These are phyloP conservation scores for Platichthys flesus DNA, from an alignment of 2,113 vertebrate species.

Conservation along the genomic window DNA sequence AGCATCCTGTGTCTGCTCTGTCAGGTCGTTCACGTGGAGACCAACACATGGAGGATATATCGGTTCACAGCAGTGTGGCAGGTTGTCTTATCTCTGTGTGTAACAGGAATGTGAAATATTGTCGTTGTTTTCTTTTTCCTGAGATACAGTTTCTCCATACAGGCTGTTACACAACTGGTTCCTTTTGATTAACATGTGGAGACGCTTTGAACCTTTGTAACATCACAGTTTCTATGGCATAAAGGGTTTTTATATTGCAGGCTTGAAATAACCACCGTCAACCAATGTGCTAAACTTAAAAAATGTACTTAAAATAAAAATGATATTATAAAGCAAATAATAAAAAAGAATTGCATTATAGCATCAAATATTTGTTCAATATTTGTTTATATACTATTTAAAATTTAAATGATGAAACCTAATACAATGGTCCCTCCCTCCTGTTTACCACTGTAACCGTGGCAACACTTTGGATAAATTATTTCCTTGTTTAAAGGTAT, in stretches of 20 bases:
- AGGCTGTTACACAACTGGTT: neutral
- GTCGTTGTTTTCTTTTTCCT: conserved; percentile 25
- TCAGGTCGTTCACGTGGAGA: neutral
- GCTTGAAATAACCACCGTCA: too few relatives aligned
- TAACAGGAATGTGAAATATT: conserved; percentile 15
- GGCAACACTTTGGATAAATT: neutral
- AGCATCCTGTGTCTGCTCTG: conserved; percentile 14
- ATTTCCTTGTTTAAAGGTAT: neutral
- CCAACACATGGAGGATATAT: conserved; percentile 11
- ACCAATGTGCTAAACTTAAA: too few relatives aligned
- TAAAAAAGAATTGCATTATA: too few relatives aligned
- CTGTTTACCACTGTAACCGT: neutral
- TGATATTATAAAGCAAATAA: too few relatives aligned
- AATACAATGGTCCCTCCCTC: neutral
- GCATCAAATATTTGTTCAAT: neutral
- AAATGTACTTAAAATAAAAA: too few relatives aligned
- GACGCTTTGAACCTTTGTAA: neutral
- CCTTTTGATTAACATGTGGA: too few relatives aligned
- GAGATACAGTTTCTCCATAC: neutral
- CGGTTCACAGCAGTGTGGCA: conserved; percentile 9
- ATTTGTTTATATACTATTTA: too few relatives aligned
- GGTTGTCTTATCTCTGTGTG: conserved; percentile 8
- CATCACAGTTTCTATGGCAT: too few relatives aligned
- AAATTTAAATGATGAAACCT: neutral
- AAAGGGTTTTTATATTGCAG: too few relatives aligned